Evolutionary conservation across 2,113 vertebrate genomes (phyloP).

Genomic region (Ramphastos sulfuratus): DNA sequence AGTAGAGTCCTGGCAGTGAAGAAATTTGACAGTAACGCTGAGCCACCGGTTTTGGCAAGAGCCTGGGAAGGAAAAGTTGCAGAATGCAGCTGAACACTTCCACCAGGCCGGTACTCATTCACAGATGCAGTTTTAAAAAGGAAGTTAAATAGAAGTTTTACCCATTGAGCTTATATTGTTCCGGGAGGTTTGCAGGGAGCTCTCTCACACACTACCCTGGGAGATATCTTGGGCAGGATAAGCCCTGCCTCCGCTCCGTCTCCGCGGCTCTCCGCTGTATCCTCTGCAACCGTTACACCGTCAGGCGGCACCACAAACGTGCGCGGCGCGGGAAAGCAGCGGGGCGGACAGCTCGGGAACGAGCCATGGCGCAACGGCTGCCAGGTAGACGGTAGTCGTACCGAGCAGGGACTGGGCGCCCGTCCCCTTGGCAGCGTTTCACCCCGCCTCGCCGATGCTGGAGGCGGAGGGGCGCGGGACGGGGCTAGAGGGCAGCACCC

Average conservation of each 20-base stretch:
- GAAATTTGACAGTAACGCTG: neutral
- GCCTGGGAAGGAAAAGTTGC: neutral
- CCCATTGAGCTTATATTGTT: neutral
- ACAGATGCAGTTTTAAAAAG: neutral
- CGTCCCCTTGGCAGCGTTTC: neutral
- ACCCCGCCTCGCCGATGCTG: neutral
- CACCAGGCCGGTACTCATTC: neutral
- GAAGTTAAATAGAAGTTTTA: neutral
- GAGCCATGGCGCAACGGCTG: neutral
- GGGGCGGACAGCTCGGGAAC: neutral
- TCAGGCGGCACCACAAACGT: neutral
- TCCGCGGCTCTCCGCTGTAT: neutral
- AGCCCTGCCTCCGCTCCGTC: neutral
- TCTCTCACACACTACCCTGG: rapidly evolving
- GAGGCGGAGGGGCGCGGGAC: constrained; percentile 2
- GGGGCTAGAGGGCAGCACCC: neutral
- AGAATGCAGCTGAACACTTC: neutral
- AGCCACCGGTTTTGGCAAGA: neutral
- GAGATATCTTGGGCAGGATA: neutral
- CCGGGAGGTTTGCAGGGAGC: rapidly evolving
- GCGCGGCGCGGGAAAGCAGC: neutral
- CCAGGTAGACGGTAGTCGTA: neutral
- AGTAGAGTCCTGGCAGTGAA: neutral
- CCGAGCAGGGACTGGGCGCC: neutral
- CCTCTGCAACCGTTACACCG: neutral